Evolutionary conservation across 2,888 invertebrate species (phyloP).

Genomic region (Ischnura elegans): DNA sequence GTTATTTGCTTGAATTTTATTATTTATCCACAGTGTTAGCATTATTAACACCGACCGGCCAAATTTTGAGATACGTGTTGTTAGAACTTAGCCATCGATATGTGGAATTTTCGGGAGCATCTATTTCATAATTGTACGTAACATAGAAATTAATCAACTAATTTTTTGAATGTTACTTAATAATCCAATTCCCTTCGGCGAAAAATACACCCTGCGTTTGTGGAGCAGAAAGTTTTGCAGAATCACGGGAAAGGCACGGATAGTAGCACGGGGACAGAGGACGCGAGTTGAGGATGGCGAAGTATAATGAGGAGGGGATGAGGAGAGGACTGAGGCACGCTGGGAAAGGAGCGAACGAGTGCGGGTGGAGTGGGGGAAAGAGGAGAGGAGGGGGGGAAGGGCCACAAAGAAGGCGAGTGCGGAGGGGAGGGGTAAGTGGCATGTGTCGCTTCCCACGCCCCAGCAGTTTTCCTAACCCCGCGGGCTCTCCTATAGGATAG

Average conservation of each 20-base stretch:
- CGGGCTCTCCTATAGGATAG: not conserved
- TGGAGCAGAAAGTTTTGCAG: not conserved
- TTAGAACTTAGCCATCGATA: too few species aligned
- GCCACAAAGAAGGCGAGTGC: not conserved
- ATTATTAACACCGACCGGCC: too few species aligned
- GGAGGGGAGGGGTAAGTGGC: not conserved
- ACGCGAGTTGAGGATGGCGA: not conserved
- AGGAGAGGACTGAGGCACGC: not conserved
- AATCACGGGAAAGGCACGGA: not conserved
- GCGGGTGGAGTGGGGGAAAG: not conserved
- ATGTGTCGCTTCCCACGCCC: slow-evolving; percentile 63
- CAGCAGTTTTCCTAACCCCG: slow-evolving; percentile 64
- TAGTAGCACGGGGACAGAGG: too few species aligned
- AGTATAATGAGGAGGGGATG: not conserved
- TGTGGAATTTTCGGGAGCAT: too few species aligned
- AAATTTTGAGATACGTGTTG: too few species aligned
- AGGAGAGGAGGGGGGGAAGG: not conserved
- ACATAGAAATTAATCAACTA: too few species aligned
- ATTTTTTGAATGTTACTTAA: too few species aligned
- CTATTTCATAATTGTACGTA: too few species aligned
- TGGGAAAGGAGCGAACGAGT: not conserved
- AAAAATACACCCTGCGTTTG: not conserved
- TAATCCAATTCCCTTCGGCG: too few species aligned
- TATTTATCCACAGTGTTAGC: too few species aligned
- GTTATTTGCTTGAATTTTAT: too few species aligned